Evolutionary conservation across 2,113 vertebrate species (phyloP).

Genomic region (Lampris incognitus): DNA sequence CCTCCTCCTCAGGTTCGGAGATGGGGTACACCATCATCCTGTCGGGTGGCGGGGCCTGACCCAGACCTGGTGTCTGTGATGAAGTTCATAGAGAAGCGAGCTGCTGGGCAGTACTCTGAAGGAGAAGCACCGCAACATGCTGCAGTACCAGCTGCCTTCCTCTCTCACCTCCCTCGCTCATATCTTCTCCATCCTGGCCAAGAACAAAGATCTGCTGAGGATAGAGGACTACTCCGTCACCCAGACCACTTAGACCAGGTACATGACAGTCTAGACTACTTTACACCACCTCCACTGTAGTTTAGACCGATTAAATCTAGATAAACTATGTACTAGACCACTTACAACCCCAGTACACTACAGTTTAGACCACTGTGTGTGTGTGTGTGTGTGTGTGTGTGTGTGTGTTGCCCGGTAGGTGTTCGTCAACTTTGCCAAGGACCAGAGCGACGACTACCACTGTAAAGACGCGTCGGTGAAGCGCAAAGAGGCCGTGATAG

Average conservation of each 20-base stretch:
- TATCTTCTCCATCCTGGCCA: conserved; percentile 95
- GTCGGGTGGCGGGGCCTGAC: conserved; percentile 88
- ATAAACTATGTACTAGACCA: too few relatives aligned
- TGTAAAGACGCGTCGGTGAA: conserved; percentile 91
- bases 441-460: conserved; percentile 97
- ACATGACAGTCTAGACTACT: background rate
- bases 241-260: conserved; percentile 98
- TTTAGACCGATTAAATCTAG: too few relatives aligned
- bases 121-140: conserved; percentile 95
- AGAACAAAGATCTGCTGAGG: conserved; percentile 89
- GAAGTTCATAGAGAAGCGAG: conserved; percentile 92
- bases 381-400: background rate
- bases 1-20: conserved; percentile 86
- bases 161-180: conserved; percentile 89
- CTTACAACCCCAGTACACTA: background rate
- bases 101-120: conserved; percentile 94
- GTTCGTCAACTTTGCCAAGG: conserved; percentile 99
- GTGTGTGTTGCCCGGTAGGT: conserved; percentile 90
- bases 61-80: conserved; percentile 92
- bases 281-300: too few relatives aligned
- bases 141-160: conserved; percentile 96
- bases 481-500: conserved; percentile 86
- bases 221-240: conserved; percentile 99
- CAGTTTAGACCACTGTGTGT: background rate
- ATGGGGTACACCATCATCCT: conserved; percentile 98